A percentile compares a stretch with the other conserved stretches of the same genome.
phyloP scores from a whole-genome alignment of 2,113 vertebrate genomes.

The Perccottus glenii region DNA sequence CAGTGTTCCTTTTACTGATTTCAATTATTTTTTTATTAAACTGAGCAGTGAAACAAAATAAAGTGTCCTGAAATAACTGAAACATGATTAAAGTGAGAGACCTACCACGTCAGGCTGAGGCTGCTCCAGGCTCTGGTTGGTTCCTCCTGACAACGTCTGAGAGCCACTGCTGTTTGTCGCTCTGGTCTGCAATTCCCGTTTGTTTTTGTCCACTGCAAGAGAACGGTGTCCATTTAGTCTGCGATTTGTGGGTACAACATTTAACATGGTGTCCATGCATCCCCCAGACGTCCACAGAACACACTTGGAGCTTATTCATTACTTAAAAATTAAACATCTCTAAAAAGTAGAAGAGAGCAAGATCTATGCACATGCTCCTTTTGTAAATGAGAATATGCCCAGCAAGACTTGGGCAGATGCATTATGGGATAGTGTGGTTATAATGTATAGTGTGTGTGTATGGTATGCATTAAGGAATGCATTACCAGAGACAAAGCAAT shows the following conservation, averaged over 20 bases:
- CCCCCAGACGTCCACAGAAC: constrained; percentile 5
- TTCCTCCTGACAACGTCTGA: constrained; percentile 16
- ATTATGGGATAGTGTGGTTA: constrained; percentile 56
- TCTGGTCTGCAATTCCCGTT: constrained; percentile 41
- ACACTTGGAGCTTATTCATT: constrained; percentile 11
- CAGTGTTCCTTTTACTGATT: too few relatives aligned
- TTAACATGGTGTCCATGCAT: constrained; percentile 51
- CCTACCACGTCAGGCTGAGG: constrained; percentile 46
- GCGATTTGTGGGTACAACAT: constrained; percentile 20
- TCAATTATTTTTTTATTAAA: too few relatives aligned
- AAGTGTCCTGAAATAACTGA: too few relatives aligned
- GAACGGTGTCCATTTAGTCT: constrained; percentile 33
- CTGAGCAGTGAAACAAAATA: too few relatives aligned
- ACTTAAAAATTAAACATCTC: not conserved
- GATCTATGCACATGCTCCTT: not conserved
- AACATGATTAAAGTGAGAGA: not conserved
- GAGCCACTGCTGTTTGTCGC: not conserved
- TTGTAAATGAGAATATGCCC: constrained; percentile 45
- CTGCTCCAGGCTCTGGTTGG: constrained; percentile 40
- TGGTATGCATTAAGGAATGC: constrained; percentile 52
- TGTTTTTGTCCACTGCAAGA: constrained; percentile 74
- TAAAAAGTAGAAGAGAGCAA: not conserved
- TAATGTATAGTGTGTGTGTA: constrained; percentile 8
- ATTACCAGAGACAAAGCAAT: constrained; percentile 48
- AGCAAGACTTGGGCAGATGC: constrained; percentile 45